phyloP scores from a whole-genome alignment of 2,888 invertebrate species.

The Calliphora vomitoria region DNA sequence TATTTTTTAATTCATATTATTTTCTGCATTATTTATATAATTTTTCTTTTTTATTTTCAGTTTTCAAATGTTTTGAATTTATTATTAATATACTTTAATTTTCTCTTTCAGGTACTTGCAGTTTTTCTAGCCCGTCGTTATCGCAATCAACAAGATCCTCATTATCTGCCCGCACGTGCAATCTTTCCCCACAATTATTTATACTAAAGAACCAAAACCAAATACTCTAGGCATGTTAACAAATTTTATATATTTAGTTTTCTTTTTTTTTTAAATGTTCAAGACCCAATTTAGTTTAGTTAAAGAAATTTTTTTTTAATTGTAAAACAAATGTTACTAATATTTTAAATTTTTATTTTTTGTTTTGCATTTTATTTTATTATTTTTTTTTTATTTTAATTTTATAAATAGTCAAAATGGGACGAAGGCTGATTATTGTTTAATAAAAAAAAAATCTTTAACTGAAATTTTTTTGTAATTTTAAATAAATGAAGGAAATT shows the following conservation, averaged over 20 bases:
- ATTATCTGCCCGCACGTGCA: conserved; percentile 90
- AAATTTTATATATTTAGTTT: too few species aligned
- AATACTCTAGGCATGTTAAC: conserved; percentile 2
- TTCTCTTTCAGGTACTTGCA: conserved; percentile 90
- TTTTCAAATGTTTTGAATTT: neutral
- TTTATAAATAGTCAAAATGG: conserved; percentile 70
- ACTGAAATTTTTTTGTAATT: neutral
- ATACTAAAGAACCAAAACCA: conserved; percentile 77
- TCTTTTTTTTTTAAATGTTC: too few species aligned
- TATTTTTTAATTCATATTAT: too few species aligned
- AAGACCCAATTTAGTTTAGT: too few species aligned
- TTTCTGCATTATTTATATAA: neutral
- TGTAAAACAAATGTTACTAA: conserved; percentile 30
- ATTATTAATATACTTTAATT: neutral
- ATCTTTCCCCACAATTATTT: conserved; percentile 87
- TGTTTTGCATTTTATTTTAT: conserved; percentile 43
- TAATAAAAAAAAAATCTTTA: conserved; percentile 39
- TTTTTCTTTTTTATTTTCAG: neutral
- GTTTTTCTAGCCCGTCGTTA: conserved; percentile 92
- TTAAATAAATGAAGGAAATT: neutral
- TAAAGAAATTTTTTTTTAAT: conserved; percentile 1
- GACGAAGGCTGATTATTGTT: conserved; percentile 80
- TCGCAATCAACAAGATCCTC: conserved; percentile 92
- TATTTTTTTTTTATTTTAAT: conserved; percentile 32
- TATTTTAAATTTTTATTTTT: conserved; percentile 20